These are phyloP conservation scores for Microctenopoma lineatum DNA, from an alignment of 2,797 vertebrate species.

Conservation along the genomic window DNA sequence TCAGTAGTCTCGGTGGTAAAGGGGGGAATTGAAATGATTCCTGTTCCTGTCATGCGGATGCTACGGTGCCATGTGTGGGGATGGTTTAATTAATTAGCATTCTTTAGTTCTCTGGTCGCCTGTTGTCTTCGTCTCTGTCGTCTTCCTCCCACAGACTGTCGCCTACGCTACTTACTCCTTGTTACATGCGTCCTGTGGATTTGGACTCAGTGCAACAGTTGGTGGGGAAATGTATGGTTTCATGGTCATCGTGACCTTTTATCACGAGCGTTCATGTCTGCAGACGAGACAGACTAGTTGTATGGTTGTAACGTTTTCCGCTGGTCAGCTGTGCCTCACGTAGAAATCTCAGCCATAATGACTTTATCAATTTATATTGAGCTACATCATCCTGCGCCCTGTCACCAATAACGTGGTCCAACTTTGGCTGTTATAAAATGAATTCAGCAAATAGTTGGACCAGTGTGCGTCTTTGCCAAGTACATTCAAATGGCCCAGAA, in stretches of 20 bases:
- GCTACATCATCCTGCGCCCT: conserved; percentile 14
- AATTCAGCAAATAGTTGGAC: conserved; percentile 44
- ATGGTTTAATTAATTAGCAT: conserved; percentile 50
- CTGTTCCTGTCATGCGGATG: background rate
- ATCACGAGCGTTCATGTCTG: background rate
- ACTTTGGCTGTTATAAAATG: conserved; percentile 28
- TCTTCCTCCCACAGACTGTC: conserved; percentile 38
- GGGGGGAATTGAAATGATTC: background rate
- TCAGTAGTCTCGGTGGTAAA: background rate
- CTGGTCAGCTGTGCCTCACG: background rate
- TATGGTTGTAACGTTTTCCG: background rate
- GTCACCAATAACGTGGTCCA: background rate
- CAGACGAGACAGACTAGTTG: conserved; percentile 14
- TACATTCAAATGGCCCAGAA: conserved; percentile 42
- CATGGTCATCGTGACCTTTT: background rate
- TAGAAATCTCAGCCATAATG: conserved; percentile 29
- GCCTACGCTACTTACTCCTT: background rate
- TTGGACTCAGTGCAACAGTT: background rate
- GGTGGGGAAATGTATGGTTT: background rate
- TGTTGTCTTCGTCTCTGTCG: conserved; percentile 44
- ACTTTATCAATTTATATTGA: conserved; percentile 40
- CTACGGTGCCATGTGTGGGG: conserved; percentile 27
- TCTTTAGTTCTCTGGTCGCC: conserved; percentile 33
- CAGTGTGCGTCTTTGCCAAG: conserved; percentile 26
- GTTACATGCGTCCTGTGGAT: background rate